A percentile compares a stretch with the other conserved stretches of the same genome.
Evolutionary conservation across 2,888 invertebrate species (phyloP).

Genomic region (Pilophorus perplexus): DNA sequence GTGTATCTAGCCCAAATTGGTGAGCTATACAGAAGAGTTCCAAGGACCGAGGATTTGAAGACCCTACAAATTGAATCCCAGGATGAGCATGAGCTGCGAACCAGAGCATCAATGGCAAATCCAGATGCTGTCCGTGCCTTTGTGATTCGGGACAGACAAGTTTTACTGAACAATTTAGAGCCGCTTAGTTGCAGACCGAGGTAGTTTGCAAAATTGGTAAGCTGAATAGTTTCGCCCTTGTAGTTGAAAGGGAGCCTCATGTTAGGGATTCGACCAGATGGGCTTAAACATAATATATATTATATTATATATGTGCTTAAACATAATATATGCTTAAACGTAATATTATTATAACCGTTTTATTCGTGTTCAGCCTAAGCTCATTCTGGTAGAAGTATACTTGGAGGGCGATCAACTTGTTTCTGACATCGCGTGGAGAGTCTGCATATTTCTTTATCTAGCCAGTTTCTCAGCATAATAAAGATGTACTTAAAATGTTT

Average conservation of each 20-base stretch:
- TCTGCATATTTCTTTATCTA: too few species aligned
- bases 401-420: too few species aligned
- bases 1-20: neutral
- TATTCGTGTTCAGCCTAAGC: too few species aligned
- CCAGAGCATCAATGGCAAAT: too few species aligned
- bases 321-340: too few species aligned
- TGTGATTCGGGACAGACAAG: neutral
- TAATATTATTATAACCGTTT: too few species aligned
- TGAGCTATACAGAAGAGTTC: constrained; percentile 4
- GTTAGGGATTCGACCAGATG: neutral
- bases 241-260: constrained; percentile 1
- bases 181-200: neutral
- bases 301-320: too few species aligned
- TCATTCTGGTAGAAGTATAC: too few species aligned
- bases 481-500: too few species aligned
- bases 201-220: neutral
- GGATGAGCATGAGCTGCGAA: neutral
- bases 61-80: too few species aligned
- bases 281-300: neutral
- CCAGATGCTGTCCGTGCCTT: too few species aligned
- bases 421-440: neutral
- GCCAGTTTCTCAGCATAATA: too few species aligned
- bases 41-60: constrained; percentile 2
- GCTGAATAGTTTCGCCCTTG: neutral
- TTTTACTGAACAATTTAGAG: neutral